Percentiles rank a stretch among this genome's conserved stretches.
These are phyloP conservation scores for Ochotona curzoniae DNA, from an alignment of 2,113 vertebrate species.

Conservation along the genomic window DNA sequence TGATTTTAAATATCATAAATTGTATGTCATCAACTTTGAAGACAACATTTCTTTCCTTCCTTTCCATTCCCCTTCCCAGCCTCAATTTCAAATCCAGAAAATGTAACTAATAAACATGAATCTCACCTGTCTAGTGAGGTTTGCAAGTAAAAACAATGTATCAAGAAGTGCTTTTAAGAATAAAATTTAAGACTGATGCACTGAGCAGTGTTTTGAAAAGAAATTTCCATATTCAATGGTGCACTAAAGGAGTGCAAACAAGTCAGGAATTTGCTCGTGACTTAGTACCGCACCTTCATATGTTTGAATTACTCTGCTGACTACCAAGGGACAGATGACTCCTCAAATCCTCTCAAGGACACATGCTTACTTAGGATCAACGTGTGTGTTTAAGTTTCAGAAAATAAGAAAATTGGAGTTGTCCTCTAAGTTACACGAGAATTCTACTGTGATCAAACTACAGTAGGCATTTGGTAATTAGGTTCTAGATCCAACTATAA, in stretches of 20 bases:
- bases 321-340: neutral
- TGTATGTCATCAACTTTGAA: slow-evolving; percentile 63
- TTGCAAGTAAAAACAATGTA: slow-evolving; percentile 59
- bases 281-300: slow-evolving; percentile 29
- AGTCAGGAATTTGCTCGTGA: slow-evolving; percentile 42
- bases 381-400: slow-evolving; percentile 16
- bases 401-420: neutral
- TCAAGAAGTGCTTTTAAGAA: slow-evolving; percentile 2
- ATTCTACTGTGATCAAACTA: neutral
- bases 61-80: slow-evolving; percentile 39
- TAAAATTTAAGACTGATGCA: slow-evolving; percentile 35
- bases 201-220: slow-evolving; percentile 43
- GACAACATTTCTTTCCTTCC: slow-evolving; percentile 48
- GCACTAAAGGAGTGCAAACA: slow-evolving; percentile 7
- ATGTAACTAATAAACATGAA: slow-evolving; percentile 65
- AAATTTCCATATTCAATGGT: slow-evolving; percentile 30
- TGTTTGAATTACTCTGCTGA: slow-evolving; percentile 28
- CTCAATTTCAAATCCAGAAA: slow-evolving; percentile 64
- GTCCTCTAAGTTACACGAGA: neutral
- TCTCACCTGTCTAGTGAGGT: slow-evolving; percentile 46
- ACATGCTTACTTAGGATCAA: neutral
- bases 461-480: neutral
- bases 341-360: neutral
- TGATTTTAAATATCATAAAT: slow-evolving; percentile 78
- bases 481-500: neutral